Percentiles rank a stretch among this genome's conserved stretches.
These are phyloP conservation scores for Smutsia temminckii DNA, from an alignment of 2,797 vertebrate genomes.

Conservation along the genomic window DNA sequence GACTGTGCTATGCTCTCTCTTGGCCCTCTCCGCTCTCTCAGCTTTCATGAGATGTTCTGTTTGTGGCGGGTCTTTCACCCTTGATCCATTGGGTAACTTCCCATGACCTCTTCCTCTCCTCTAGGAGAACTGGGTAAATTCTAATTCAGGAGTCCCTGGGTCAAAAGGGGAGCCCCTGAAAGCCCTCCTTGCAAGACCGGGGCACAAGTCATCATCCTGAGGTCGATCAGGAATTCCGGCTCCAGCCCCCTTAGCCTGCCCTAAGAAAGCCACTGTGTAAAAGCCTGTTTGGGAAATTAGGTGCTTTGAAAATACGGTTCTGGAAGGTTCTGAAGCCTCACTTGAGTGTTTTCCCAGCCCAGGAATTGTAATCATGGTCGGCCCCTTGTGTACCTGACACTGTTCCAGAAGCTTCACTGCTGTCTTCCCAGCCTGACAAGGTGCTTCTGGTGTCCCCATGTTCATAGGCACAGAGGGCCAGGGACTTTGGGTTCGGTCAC, in stretches of 20 bases:
- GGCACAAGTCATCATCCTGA: background rate
- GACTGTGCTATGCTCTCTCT: background rate
- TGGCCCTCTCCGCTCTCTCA: no score
- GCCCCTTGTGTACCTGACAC: background rate
- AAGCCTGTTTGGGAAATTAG: background rate
- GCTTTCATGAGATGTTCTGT: background rate
- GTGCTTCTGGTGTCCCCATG: background rate
- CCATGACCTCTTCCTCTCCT: background rate
- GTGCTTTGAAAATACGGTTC: background rate
- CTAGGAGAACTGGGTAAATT: background rate
- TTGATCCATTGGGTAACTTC: background rate
- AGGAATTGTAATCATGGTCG: no score
- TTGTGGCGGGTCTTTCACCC: background rate
- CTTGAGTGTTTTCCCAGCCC: background rate
- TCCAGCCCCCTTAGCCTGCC: background rate
- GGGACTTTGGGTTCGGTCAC: background rate
- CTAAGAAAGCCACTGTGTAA: background rate
- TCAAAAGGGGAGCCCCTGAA: no score
- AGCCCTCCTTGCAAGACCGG: fast-evolving
- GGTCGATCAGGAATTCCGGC: background rate
- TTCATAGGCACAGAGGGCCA: background rate
- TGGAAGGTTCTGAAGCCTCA: background rate
- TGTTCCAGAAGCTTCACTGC: background rate
- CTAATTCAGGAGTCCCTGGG: background rate
- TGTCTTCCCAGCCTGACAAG: no score